These are phyloP conservation scores for Enteromius afrohamiltoni DNA, from an alignment of 2,797 vertebrate genomes.

Conservation along the genomic window DNA sequence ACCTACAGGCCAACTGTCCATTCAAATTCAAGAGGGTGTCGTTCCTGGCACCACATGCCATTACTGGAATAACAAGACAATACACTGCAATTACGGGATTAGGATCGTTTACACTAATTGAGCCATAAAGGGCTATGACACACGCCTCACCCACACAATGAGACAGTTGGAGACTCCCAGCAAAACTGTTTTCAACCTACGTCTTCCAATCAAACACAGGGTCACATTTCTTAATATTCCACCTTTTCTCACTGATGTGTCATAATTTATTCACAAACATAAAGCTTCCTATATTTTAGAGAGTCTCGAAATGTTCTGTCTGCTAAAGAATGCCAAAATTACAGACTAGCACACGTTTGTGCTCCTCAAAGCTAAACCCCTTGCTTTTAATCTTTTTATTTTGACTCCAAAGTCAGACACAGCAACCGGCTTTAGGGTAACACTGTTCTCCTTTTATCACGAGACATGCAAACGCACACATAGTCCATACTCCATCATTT, in stretches of 20 bases:
- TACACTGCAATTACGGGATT: constrained; percentile 47
- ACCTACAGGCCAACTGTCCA: constrained; percentile 5
- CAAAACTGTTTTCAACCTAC: background rate
- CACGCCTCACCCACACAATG: background rate
- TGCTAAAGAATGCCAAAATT: constrained; percentile 40
- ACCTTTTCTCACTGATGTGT: background rate
- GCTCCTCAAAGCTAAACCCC: constrained; percentile 10
- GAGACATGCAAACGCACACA: constrained; percentile 16
- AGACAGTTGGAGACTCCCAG: constrained; percentile 5
- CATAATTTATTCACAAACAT: constrained; percentile 6
- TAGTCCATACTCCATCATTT: constrained; percentile 25
- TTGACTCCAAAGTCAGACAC: constrained; percentile 49
- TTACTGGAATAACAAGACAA: constrained; percentile 44
- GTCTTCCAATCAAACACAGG: background rate
- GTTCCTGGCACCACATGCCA: constrained; percentile 32
- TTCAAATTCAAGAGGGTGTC: constrained; percentile 47
- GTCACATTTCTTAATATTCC: background rate
- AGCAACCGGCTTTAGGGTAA: constrained; percentile 37
- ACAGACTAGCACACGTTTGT: constrained; percentile 34
- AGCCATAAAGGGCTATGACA: constrained; percentile 13
- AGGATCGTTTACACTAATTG: constrained; percentile 41
- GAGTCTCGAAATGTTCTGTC: background rate
- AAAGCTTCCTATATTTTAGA: background rate
- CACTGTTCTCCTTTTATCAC: constrained; percentile 24
- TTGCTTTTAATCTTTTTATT: constrained; percentile 49